Evolutionary conservation across 2,797 vertebrate species (phyloP), one percentile per base, ranked within the genome.

Genomic region (Percopsis omiscomaycus): DNA sequence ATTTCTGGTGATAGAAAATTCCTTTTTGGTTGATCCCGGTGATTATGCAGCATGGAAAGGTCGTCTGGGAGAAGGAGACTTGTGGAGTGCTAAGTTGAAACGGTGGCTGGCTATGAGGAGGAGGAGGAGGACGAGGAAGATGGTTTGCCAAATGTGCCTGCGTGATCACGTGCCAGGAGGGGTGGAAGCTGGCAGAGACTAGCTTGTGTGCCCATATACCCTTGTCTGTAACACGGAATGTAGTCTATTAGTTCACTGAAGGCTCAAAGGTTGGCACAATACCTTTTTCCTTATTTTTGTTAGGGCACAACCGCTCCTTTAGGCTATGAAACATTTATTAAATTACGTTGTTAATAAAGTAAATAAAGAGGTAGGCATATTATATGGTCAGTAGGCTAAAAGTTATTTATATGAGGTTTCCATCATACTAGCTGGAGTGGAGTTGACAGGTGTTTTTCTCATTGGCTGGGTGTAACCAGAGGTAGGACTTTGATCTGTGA

Each of bases 1-100:
- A 75, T 81, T 56, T 64, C 61, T 56, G 70, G 50, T 63, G 76
- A 61, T 71, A 64, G 48, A 29, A 22, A 29, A 53, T 61, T 28
- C 47, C 63, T 48, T 77, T 71, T 68, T 68, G 56, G 47, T 68
- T 58, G 30, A 67, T 15, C 51, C 37, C 56, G 49, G 55, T 29
- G 46, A 30, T 11, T 30, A 45, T 9, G 56, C 22, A 10, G 47
- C 22, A 60, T 57, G 48, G 46, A 22, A 42, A 15, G 51, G 65
- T 58, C 48, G 55, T 15, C 32, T 10, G 50, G 48, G 64, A 74
- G 75, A 71, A 57, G 64, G 57, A 16, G 64, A 73, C 61, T 27
- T n/a, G 59, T 30, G 56, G 30, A 42, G 59, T 52, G 22, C 22
- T 1, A 22, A 22, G 22, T 22, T 51, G 61, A 37, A 44, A 32